Percentiles rank a stretch among this genome's conserved stretches.
phyloP scores from a whole-genome alignment of 2,113 vertebrate species.

The Chlamydotis undulata region DNA sequence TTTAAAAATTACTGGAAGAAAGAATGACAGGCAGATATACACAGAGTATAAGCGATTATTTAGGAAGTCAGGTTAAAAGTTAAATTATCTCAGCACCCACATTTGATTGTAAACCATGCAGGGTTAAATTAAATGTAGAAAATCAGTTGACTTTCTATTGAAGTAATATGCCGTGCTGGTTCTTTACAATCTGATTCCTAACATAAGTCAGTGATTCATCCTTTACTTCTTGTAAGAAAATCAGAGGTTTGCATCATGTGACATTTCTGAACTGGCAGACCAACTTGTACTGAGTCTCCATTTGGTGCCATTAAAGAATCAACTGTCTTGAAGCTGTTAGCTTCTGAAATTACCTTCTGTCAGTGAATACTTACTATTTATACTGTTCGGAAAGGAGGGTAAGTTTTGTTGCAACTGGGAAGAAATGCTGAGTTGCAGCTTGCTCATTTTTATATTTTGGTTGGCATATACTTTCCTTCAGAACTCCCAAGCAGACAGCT shows the following conservation, averaged over 20 bases:
- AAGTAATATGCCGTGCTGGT: background rate
- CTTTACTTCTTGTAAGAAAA: background rate
- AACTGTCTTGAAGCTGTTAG: background rate
- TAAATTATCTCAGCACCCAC: background rate
- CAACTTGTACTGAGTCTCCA: conserved; percentile 17
- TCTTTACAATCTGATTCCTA: conserved; percentile 8
- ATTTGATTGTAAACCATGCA: background rate
- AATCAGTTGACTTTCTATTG: background rate
- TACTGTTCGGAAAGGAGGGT: background rate
- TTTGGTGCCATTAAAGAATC: conserved; percentile 39
- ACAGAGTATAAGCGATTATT: background rate
- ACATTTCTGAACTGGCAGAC: conserved; percentile 17
- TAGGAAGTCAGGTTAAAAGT: background rate
- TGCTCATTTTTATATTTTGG: background rate
- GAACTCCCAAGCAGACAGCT: background rate
- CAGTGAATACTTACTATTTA: background rate
- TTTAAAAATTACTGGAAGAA: background rate
- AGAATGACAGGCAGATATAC: background rate
- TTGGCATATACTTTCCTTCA: background rate
- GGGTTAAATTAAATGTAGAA: background rate
- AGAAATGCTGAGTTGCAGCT: background rate
- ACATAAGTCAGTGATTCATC: conserved; percentile 29
- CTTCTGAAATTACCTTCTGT: conserved; percentile 29
- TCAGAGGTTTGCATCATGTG: background rate
- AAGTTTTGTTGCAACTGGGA: background rate